Evolutionary conservation across 2,888 invertebrate genomes (phyloP).

Genomic region (Endotricha flammealis): DNA sequence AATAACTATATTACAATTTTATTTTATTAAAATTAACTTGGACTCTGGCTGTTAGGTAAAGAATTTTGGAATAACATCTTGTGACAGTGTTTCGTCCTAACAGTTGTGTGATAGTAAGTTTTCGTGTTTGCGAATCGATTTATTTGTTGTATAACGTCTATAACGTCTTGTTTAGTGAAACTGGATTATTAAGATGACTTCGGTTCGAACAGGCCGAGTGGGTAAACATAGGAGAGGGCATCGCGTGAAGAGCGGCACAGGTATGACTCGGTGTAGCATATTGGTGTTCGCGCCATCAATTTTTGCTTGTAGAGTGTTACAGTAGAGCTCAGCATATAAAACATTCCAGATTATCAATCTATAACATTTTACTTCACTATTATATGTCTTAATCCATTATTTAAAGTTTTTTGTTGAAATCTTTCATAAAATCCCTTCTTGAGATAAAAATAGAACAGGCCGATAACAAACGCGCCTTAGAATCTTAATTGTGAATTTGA

Average conservation of each 20-base stretch:
- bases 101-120: constrained; percentile 53
- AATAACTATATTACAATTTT: too few species aligned
- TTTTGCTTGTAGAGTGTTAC: constrained; percentile 47
- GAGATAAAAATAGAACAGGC: too few species aligned
- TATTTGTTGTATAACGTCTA: constrained; percentile 30
- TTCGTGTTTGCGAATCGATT: constrained; percentile 43
- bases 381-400: constrained; percentile 6
- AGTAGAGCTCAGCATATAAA: constrained; percentile 29
- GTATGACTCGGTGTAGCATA: constrained; percentile 51
- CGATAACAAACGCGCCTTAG: too few species aligned
- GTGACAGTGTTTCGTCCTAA: constrained; percentile 15
- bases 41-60: too few species aligned
- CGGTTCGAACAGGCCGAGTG: constrained; percentile 61
- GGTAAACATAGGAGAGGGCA: constrained; percentile 57
- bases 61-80: background rate
- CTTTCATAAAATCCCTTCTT: too few species aligned
- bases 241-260: constrained; percentile 59
- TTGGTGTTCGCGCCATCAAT: constrained; percentile 37
- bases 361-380: constrained; percentile 12
- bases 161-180: constrained; percentile 24
- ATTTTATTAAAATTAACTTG: too few species aligned
- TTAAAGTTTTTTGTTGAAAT: too few species aligned
- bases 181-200: constrained; percentile 47
- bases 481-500: too few species aligned
- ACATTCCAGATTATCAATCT: constrained; percentile 11